Base-by-base conservation (phyloP, 2,797 vertebrate genomes). In the Chaunax sp. region DNA sequence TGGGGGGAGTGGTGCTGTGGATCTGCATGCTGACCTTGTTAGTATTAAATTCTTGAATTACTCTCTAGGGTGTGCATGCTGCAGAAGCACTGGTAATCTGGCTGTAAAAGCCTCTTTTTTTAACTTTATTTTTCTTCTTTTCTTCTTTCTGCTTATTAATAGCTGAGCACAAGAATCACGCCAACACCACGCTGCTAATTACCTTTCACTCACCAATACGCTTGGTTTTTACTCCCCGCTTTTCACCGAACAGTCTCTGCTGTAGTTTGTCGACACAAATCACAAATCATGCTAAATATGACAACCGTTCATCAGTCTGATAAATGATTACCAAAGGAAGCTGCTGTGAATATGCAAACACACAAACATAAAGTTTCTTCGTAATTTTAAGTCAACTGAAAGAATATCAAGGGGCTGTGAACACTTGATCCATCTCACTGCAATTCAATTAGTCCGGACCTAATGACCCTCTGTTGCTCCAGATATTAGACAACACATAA, bases 261-360 rank as follows among this genome's bases (percentile, higher is more conserved):
- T 71, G 44, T 20, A 78, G 67, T 79, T 66, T 47, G 13, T 47
- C 20, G 9, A 23, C 22, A 14, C 23, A 26, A 25, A n/a, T 49
- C 69, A 77, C 56, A 86, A 75, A 85, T 86, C 45, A 60, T n/a
- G 13, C 59, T 11, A 33, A 47, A 59, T 66, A 40, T 83, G 70
- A 84, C 78, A 83, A 41, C 52, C 68, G 75, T 83, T 85, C 79
- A 87, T 84, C 80, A 74, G 49, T 71, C 59, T 87, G 85, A 84
- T 85, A 68, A 82, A 85, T 63, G 60, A 78, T 83, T 68, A 77
- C 73, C 56, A 76, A 64, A 77, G 63, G 35, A 40, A 63, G 69
- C 55, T n/a, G 44, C 50, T 64, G 69, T 55, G 64, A 72, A 69
- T 73, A 84, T 81, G 83, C 74, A 68, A 67, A 83, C 23, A 19